Conservation (phyloP, 1,140 invertebrate species). For the Leptinotarsa defecta region DNA sequence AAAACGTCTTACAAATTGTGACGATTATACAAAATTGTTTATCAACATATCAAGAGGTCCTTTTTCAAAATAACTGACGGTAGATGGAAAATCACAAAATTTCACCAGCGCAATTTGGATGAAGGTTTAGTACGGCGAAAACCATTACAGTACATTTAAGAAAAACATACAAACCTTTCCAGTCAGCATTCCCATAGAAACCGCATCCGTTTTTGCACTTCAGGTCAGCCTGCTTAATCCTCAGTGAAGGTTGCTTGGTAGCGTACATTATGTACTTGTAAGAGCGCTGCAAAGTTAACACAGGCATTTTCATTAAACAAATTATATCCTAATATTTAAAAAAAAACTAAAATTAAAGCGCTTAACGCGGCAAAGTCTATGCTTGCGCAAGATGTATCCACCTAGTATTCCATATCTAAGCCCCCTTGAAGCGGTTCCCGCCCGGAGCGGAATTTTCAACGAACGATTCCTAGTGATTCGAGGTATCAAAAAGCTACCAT, state of each 20-base stretch:
- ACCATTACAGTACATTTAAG: background rate
- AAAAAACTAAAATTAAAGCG: background rate
- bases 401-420: conserved; percentile 1
- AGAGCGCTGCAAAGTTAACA: conserved; percentile 52
- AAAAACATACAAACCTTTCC: conserved; percentile 66
- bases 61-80: no score
- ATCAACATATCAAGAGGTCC: no score
- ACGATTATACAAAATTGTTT: no score
- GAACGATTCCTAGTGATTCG: conserved; percentile 5
- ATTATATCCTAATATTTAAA: background rate
- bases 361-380: background rate
- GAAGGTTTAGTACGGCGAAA: background rate
- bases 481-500: conserved; percentile 35
- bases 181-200: conserved; percentile 95
- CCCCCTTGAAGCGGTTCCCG: no score
- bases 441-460: background rate
- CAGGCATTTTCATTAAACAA: conserved; percentile 42
- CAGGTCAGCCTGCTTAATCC: conserved; percentile 83
- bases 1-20: no score
- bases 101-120: background rate
- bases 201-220: conserved; percentile 96
- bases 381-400: background rate
- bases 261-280: conserved; percentile 67
- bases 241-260: conserved; percentile 72
- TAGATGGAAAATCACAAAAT: background rate